Evolutionary conservation across 2,797 vertebrate genomes (phyloP).

Genomic region (Thamnophis elegans): DNA sequence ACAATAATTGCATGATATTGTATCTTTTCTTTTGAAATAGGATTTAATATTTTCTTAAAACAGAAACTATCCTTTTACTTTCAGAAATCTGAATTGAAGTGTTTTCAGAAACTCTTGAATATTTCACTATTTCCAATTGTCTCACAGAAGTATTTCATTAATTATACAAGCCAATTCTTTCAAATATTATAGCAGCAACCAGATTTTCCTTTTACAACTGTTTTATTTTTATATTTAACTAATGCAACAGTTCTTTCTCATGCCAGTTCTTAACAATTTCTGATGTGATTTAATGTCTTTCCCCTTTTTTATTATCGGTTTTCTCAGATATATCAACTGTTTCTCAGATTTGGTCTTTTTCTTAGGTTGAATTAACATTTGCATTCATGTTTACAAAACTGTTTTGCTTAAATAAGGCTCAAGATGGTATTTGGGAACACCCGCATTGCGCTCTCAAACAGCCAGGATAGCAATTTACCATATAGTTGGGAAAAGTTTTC

Average conservation of each 20-base stretch:
- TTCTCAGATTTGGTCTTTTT: constrained; percentile 58
- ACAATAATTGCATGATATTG: background rate
- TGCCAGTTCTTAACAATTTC: background rate
- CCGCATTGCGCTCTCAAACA: constrained; percentile 24
- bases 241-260: background rate
- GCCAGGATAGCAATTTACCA: constrained; percentile 2
- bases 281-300: constrained; percentile 11
- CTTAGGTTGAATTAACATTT: constrained; percentile 64
- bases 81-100: constrained; percentile 62
- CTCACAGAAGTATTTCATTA: constrained; percentile 60
- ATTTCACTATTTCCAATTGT: constrained; percentile 68
- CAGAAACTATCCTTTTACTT: constrained; percentile 60
- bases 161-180: constrained; percentile 45
- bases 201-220: constrained; percentile 37
- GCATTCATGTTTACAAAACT: constrained; percentile 1
- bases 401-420: constrained; percentile 34
- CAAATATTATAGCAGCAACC: constrained; percentile 26
- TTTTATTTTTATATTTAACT: background rate
- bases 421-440: constrained; percentile 63
- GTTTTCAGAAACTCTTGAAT: constrained; percentile 59
- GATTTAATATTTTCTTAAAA: constrained; percentile 50
- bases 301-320: constrained; percentile 4
- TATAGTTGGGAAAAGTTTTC: constrained; percentile 13
- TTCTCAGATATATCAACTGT: constrained; percentile 41
- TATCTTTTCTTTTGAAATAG: background rate